Evolutionary conservation across 2,797 vertebrate genomes (phyloP).

Genomic region (Sitta carolinensis): DNA sequence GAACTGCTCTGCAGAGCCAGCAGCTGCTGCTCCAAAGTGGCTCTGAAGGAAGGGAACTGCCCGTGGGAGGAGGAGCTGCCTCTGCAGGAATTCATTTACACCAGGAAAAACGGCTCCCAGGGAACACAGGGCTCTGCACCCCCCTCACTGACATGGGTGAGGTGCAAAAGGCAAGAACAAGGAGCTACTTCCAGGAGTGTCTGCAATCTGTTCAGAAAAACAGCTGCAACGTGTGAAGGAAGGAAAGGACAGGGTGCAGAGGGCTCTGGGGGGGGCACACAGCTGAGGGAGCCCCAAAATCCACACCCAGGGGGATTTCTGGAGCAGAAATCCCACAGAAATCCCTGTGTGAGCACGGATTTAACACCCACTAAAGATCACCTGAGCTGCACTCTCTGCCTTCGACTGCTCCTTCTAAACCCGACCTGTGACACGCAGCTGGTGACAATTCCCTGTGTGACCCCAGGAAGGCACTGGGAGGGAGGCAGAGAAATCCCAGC

Average conservation of each 20-base stretch:
- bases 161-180: neutral
- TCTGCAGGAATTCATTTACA: neutral
- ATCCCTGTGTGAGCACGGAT: rapidly evolving
- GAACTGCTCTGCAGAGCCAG: neutral
- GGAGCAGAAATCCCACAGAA: neutral
- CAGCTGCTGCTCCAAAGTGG: neutral
- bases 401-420: neutral
- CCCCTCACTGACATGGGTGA: neutral
- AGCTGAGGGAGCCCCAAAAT: rapidly evolving
- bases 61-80: neutral
- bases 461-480: rapidly evolving
- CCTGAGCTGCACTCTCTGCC: neutral
- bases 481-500: rapidly evolving
- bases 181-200: neutral
- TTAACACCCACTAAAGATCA: neutral
- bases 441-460: rapidly evolving
- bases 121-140: neutral
- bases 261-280: too few relatives aligned
- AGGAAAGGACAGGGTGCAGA: neutral
- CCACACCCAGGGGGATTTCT: neutral
- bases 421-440: neutral
- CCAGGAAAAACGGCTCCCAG: neutral
- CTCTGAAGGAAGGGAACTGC: neutral
- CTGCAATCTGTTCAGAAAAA: neutral
- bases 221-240: neutral